These are phyloP conservation scores for Nothocercus julius DNA, from an alignment of 2,113 vertebrate genomes.

Conservation along the genomic window DNA sequence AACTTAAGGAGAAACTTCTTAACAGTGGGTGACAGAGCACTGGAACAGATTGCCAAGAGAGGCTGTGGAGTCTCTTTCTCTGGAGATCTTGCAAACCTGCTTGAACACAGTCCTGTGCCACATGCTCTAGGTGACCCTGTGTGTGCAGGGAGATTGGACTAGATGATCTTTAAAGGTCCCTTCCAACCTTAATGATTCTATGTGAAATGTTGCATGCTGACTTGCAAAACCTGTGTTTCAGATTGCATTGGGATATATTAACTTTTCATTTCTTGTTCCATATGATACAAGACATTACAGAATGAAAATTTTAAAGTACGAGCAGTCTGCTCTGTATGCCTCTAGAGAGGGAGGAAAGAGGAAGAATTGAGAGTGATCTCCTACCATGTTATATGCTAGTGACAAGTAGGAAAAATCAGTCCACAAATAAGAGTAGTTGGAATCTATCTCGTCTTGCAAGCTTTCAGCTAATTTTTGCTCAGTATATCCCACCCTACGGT, in stretches of 20 bases:
- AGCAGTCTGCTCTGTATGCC: background rate
- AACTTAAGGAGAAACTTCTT: too few relatives aligned
- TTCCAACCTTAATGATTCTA: too few relatives aligned
- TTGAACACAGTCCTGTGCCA: too few relatives aligned
- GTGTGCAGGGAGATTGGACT: too few relatives aligned
- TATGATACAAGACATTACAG: accelerated
- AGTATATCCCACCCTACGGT: background rate
- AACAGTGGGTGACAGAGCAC: too few relatives aligned
- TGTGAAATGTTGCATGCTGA: background rate
- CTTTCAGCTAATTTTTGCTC: background rate
- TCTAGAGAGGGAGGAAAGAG: background rate
- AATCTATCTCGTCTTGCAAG: background rate
- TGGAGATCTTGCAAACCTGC: too few relatives aligned
- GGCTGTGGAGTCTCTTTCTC: too few relatives aligned
- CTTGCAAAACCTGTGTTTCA: background rate
- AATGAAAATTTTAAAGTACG: background rate
- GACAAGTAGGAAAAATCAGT: background rate
- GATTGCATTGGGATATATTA: background rate
- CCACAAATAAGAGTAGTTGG: background rate
- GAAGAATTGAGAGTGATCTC: background rate
- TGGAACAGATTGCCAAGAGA: too few relatives aligned
- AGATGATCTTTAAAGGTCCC: too few relatives aligned
- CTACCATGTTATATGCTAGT: background rate
- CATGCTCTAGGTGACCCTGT: too few relatives aligned
- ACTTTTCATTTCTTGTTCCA: accelerated